Percentiles rank a stretch among this genome's conserved stretches.
These are phyloP conservation scores for Sitobion miscanthi DNA, from an alignment of 1,140 invertebrate genomes.

Conservation along the genomic window DNA sequence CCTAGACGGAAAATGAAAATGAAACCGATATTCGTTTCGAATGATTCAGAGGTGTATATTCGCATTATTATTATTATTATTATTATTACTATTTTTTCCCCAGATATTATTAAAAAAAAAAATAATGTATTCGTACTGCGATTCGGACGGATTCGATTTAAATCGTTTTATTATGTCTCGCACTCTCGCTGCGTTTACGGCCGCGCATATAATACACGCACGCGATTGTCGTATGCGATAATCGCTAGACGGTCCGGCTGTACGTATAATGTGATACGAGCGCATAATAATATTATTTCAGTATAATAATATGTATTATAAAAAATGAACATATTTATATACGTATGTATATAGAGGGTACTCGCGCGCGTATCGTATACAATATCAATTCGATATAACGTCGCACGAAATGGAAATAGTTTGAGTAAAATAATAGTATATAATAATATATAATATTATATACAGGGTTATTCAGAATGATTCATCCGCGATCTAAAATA, in stretches of 20 bases:
- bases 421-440: not conserved
- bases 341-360: not conserved
- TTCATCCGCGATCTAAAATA: too few relatives aligned
- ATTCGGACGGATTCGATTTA: conserved; percentile 2
- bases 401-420: not conserved
- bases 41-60: not conserved
- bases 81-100: not conserved
- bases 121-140: conserved; percentile 6
- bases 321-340: conserved; percentile 9
- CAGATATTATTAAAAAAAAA: not conserved
- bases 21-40: not conserved
- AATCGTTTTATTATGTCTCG: conserved; percentile 5
- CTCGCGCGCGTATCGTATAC: not conserved
- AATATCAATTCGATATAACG: not conserved
- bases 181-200: not conserved
- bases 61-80: not conserved
- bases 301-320: not conserved
- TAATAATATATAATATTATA: too few relatives aligned
- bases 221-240: not conserved
- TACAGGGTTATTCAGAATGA: too few relatives aligned
- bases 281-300: not conserved
- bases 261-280: not conserved
- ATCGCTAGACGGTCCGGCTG: not conserved
- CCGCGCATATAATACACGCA: not conserved
- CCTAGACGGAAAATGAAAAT: not conserved